These are phyloP conservation scores for Chironomus tentans DNA, from an alignment of 2,888 invertebrate species.

Conservation along the genomic window DNA sequence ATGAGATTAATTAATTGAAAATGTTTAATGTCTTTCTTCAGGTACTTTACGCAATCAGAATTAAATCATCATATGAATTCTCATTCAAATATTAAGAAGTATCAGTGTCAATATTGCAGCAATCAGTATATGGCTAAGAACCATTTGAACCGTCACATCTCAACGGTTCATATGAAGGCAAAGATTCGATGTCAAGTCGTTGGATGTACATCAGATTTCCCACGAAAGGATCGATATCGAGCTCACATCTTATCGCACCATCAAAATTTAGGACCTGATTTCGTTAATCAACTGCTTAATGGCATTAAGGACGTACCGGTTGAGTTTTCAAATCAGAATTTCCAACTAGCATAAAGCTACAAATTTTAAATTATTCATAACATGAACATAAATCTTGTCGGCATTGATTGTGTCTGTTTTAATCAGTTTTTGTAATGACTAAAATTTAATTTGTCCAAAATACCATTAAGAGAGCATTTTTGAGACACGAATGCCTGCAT, in stretches of 20 bases:
- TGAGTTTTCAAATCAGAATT: constrained; percentile 17
- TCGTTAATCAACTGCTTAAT: constrained; percentile 12
- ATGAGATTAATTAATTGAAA: not conserved
- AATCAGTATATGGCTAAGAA: constrained; percentile 22
- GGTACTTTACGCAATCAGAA: constrained; percentile 23
- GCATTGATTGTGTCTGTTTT: not conserved
- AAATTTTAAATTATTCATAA: not conserved
- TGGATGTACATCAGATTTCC: constrained; percentile 17
- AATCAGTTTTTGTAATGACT: too few relatives aligned
- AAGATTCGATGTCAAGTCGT: constrained; percentile 20
- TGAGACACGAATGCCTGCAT: too few relatives aligned
- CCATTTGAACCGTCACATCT: constrained; percentile 22
- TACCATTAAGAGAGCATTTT: too few relatives aligned
- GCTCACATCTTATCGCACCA: constrained; percentile 15
- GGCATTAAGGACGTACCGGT: constrained; percentile 18
- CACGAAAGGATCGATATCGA: constrained; percentile 15
- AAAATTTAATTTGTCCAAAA: too few relatives aligned
- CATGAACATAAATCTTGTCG: not conserved
- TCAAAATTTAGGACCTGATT: constrained; percentile 12
- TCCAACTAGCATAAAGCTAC: constrained; percentile 5
- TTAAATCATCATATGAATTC: constrained; percentile 20
- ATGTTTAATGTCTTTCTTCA: not conserved
- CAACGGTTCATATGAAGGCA: constrained; percentile 16
- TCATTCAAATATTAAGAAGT: constrained; percentile 20
- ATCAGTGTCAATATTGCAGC: constrained; percentile 19